These are phyloP conservation scores for Thymelicus sylvestris DNA, from an alignment of 2,888 invertebrate genomes.

Conservation along the genomic window DNA sequence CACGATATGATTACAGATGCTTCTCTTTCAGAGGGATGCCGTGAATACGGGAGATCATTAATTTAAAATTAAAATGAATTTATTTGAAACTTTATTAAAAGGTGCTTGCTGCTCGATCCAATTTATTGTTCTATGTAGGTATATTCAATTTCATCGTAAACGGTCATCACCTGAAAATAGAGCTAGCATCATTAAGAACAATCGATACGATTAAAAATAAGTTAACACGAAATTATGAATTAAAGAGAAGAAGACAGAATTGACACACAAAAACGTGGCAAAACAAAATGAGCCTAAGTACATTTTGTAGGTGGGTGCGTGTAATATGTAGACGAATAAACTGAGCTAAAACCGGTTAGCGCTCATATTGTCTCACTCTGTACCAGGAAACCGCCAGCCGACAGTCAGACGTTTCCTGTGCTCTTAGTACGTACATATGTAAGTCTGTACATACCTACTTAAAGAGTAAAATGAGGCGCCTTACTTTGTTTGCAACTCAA, in stretches of 20 bases:
- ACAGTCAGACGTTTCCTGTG: slow-evolving; percentile 77
- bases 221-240: no score
- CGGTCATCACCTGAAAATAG: no score
- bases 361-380: slow-evolving; percentile 79
- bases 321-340: slow-evolving; percentile 57
- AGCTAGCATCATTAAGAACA: no score
- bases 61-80: not conserved
- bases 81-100: no score
- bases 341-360: slow-evolving; percentile 76
- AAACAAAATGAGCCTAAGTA: slow-evolving; percentile 9
- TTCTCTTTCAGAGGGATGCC: slow-evolving; percentile 3
- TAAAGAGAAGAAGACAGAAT: not conserved
- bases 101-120: no score
- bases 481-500: slow-evolving; percentile 21
- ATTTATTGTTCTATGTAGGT: no score
- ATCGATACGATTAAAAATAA: no score
- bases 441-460: not conserved
- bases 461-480: slow-evolving; percentile 20
- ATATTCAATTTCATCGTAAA: no score
- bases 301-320: slow-evolving; percentile 29
- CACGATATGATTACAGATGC: not conserved
- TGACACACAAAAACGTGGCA: slow-evolving; percentile 3
- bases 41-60: not conserved
- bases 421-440: slow-evolving; percentile 20
- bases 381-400: slow-evolving; percentile 78